These are phyloP conservation scores for Drosophila jambulina DNA, from an alignment of 1,140 invertebrate species.

Conservation along the genomic window DNA sequence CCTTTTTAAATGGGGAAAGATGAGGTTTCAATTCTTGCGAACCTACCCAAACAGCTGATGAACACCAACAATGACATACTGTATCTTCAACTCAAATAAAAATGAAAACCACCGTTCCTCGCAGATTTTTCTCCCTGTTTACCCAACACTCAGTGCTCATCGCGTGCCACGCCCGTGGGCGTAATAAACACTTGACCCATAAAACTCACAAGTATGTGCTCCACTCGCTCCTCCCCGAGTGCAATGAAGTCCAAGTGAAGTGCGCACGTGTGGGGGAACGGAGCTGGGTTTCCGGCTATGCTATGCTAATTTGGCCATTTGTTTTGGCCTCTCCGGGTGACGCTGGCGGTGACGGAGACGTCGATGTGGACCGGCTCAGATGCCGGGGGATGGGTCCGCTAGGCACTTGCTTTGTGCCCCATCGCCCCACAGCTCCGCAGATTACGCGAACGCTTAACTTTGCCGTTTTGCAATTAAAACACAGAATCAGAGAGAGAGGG, in stretches of 20 bases:
- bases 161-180: slow-evolving; percentile 69
- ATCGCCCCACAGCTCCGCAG: slow-evolving; percentile 18
- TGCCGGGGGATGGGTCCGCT: neutral
- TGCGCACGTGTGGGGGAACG: slow-evolving; percentile 61
- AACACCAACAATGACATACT: neutral
- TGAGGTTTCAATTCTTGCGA: neutral
- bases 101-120: neutral
- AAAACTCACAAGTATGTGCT: slow-evolving; percentile 73
- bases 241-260: slow-evolving; percentile 82
- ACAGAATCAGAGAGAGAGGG: slow-evolving; percentile 21
- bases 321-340: slow-evolving; percentile 45
- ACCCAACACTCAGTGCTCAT: slow-evolving; percentile 5
- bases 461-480: slow-evolving; percentile 73
- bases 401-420: slow-evolving; percentile 64
- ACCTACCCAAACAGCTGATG: neutral
- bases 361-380: neutral
- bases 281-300: neutral
- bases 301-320: slow-evolving; percentile 79
- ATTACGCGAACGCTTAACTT: slow-evolving; percentile 66
- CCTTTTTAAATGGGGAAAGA: neutral
- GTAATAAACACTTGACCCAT: slow-evolving; percentile 83
- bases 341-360: slow-evolving; percentile 8
- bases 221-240: slow-evolving; percentile 61
- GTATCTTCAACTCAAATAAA: neutral
- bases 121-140: slow-evolving; percentile 5